Conservation (phyloP, 2,888 invertebrate species). For the Leptinotarsa rubiginosa region DNA sequence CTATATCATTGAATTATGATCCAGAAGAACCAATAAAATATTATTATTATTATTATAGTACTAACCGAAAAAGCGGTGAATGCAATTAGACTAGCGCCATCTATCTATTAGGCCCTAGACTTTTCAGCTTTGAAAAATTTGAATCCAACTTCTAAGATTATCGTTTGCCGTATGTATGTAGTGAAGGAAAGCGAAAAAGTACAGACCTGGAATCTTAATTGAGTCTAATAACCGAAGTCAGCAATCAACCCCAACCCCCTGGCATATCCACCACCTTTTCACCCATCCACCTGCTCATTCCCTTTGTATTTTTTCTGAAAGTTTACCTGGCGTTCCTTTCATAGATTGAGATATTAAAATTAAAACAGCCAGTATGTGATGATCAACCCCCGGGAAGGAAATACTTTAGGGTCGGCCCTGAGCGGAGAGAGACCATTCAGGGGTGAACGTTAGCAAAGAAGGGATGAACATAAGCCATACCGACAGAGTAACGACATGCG, state of each 20-base stretch:
- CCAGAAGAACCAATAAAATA: too few species aligned
- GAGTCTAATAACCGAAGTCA: too few species aligned
- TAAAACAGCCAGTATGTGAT: constrained; percentile 5
- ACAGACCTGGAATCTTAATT: too few species aligned
- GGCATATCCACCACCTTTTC: background rate
- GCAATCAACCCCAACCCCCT: background rate
- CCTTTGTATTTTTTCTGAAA: background rate
- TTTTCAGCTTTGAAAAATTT: too few species aligned
- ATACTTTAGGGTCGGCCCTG: constrained; percentile 41
- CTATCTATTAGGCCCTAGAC: too few species aligned
- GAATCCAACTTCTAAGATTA: too few species aligned
- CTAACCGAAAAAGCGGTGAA: too few species aligned
- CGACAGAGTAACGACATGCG: constrained; percentile 55
- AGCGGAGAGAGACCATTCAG: constrained; percentile 58
- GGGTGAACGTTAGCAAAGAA: constrained; percentile 59
- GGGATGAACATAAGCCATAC: constrained; percentile 60
- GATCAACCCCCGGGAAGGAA: constrained; percentile 28
- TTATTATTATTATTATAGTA: too few species aligned
- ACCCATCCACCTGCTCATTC: constrained; percentile 6
- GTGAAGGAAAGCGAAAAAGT: too few species aligned
- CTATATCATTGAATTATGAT: too few species aligned
- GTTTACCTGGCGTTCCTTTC: constrained; percentile 3
- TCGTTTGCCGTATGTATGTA: too few species aligned
- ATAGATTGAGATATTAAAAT: constrained; percentile 28
- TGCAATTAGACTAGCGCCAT: too few species aligned